Evolutionary conservation across 2,113 vertebrate species (phyloP).

Genomic region (Mastomys natalensis): DNA sequence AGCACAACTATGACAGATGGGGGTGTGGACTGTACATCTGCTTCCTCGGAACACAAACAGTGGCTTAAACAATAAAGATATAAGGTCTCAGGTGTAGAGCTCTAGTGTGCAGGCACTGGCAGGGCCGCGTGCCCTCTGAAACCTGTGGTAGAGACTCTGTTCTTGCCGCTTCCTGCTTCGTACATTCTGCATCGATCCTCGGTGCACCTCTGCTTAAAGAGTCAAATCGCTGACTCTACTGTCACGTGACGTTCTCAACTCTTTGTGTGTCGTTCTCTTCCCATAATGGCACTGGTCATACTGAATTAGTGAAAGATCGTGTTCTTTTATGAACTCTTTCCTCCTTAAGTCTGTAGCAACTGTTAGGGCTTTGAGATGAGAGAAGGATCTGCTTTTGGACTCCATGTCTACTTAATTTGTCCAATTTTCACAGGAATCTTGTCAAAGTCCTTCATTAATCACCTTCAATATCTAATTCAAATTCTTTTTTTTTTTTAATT

Average conservation of each 20-base stretch:
- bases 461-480: background rate
- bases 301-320: background rate
- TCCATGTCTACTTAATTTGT: background rate
- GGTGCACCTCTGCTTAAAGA: no score
- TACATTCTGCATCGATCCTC: no score
- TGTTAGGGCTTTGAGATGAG: background rate
- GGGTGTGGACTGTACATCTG: no score
- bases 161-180: background rate
- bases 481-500: no score
- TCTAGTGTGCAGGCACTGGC: background rate
- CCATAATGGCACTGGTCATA: background rate
- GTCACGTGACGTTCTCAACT: background rate
- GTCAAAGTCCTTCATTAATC: background rate
- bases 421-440: background rate
- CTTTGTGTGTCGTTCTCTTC: background rate
- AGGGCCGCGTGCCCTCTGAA: background rate
- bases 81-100: background rate
- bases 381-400: background rate
- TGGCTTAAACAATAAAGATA: background rate
- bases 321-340: background rate
- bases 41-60: background rate
- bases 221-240: background rate
- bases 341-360: no score
- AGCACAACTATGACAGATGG: background rate
- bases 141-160: background rate